Base-by-base conservation (phyloP, 2,888 invertebrate genomes). In the Ametastegia equiseti region DNA sequence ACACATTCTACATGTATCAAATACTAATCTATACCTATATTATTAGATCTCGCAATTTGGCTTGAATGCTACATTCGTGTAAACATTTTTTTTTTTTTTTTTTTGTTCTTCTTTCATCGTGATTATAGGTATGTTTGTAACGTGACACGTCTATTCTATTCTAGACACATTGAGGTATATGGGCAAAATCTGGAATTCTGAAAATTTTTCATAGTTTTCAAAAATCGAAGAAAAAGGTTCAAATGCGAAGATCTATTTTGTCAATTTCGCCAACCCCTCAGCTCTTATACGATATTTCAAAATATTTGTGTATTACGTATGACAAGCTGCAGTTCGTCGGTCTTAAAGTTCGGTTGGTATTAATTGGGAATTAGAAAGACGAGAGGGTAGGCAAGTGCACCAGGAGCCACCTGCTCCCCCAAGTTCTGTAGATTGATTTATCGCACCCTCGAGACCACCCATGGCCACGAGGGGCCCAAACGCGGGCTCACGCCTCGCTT, bases 321-420 rank as follows among this genome's bases (percentile, higher is more conserved):
- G 75, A 36, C n/a, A 39, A 54, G 50, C 75, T 30, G 36, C 75
- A 54, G 75, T 33, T 27, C 54, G 75, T 27, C 63, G 15, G 27
- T 78, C 45, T 42, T 65, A 50, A 50, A 54, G 60, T 50, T 50
- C 82, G 84, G 83, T 82, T 84, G 83, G 85, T 89, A 90, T 91
- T 91, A 91, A 91, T 91, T 91, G 90, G 89, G 90, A 90, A 91
- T 91, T 91, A 91, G 90, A 90, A 89, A 88, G 88, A 88, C 86
- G 89, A 88, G 89, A 86, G 87, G 85, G 60, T 60, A 33, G 87
- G 88, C 86, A 88, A 30, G 19, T 88, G 86, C 84, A 83, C 78
- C 27, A 60, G 57, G 42, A 86, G 88, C 91, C 91, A 91, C 91
- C 91, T 91, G 91, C 91, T 91, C 65, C 81, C 83, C 82, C 82